Evolutionary conservation across 2,113 vertebrate genomes (phyloP).

Genomic region (Caloenas nicobarica): DNA sequence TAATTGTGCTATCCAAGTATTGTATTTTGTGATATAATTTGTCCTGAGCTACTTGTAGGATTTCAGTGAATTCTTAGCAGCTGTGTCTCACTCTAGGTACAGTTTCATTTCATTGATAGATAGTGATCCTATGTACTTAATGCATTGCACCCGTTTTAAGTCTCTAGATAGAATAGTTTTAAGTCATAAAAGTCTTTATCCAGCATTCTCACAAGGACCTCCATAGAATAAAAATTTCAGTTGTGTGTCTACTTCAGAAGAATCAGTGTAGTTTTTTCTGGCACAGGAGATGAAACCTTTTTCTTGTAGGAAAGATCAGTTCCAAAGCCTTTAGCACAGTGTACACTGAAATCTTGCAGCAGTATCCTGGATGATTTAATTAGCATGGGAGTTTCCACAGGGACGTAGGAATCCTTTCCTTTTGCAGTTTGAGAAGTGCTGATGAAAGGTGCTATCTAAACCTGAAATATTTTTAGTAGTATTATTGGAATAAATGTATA

Average conservation of each 20-base stretch:
- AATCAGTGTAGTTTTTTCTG: background rate
- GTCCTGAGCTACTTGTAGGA: background rate
- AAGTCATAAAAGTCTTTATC: background rate
- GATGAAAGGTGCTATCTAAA: constrained; percentile 61
- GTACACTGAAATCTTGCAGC: background rate
- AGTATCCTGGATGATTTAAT: background rate
- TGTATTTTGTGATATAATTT: background rate
- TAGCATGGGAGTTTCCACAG: background rate
- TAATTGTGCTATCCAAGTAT: background rate
- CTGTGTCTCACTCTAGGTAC: background rate
- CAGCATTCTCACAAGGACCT: background rate
- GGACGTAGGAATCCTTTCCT: background rate
- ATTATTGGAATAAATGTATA: background rate
- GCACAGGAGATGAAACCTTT: background rate
- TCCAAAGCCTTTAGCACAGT: background rate
- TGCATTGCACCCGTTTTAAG: background rate
- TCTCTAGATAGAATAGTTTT: background rate
- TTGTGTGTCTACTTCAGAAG: background rate
- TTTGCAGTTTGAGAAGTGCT: constrained; percentile 59
- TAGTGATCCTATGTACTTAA: background rate
- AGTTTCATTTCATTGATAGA: background rate
- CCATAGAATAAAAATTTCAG: background rate
- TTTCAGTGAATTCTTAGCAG: background rate
- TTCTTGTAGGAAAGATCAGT: background rate
- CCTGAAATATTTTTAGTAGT: background rate